Evolutionary conservation across 2,113 vertebrate genomes (phyloP).

Genomic region (Shinisaurus crocodilurus): DNA sequence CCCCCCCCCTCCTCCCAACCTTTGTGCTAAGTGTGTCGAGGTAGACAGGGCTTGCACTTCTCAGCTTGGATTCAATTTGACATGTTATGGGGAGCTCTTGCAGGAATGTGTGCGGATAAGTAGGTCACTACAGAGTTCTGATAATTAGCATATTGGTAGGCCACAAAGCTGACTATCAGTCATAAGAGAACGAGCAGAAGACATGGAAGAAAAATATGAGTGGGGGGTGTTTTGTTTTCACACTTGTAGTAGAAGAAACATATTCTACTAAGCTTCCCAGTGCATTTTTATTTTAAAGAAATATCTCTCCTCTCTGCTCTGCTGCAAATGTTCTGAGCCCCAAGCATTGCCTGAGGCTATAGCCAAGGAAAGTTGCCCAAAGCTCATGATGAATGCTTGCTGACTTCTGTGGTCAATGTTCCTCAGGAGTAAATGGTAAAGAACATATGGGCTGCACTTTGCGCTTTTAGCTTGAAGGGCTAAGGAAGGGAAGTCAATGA

Average conservation of each 20-base stretch:
- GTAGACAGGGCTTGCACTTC: constrained; percentile 62
- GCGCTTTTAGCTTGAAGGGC: constrained; percentile 74
- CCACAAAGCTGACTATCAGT: constrained; percentile 57
- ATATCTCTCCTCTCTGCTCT: constrained; percentile 41
- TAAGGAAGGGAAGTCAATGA: constrained; percentile 59
- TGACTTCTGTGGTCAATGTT: constrained; percentile 77
- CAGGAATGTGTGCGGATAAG: constrained; percentile 68
- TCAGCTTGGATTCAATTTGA: constrained; percentile 64
- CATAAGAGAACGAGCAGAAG: constrained; percentile 48
- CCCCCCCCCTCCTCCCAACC: constrained; percentile 27
- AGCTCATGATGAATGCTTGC: constrained; percentile 78
- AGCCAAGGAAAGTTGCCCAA: constrained; percentile 77
- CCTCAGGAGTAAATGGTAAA: constrained; percentile 75
- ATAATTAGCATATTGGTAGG: constrained; percentile 70
- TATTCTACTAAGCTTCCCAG: constrained; percentile 21
- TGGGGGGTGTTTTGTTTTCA: constrained; percentile 47
- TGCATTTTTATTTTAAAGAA: constrained; percentile 59
- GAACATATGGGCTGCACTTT: constrained; percentile 70
- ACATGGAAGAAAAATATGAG: constrained; percentile 25
- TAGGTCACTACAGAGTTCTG: constrained; percentile 77
- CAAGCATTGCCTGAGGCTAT: constrained; percentile 80
- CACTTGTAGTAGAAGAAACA: constrained; percentile 50
- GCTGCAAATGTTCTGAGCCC: constrained; percentile 77
- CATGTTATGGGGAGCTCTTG: constrained; percentile 62
- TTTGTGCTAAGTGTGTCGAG: constrained; percentile 64